Evolutionary conservation across 2,888 invertebrate genomes (phyloP).

Genomic region (Rhagophthalmus giganteus): DNA sequence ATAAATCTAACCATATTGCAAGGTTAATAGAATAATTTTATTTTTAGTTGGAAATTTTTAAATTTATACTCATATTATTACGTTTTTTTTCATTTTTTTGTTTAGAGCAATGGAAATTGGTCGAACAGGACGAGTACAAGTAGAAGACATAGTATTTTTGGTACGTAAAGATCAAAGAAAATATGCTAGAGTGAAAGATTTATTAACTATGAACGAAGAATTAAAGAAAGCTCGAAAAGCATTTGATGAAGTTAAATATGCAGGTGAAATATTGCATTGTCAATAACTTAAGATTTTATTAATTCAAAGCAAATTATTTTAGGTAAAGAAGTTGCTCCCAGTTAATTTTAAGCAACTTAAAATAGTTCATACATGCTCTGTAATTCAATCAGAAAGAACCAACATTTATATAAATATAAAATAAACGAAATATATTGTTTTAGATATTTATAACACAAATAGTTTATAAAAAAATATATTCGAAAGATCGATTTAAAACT

Average conservation of each 20-base stretch:
- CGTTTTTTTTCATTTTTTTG: conserved; percentile 22
- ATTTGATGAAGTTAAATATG: conserved; percentile 98
- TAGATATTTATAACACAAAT: too few species aligned
- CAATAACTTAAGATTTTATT: not conserved
- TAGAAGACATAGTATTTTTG: conserved; percentile 96
- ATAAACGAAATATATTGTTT: too few species aligned
- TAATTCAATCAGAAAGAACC: too few species aligned
- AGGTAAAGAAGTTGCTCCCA: conserved; percentile 25
- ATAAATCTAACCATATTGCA: too few species aligned
- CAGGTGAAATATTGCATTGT: conserved; percentile 65
- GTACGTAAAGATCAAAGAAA: conserved; percentile 96
- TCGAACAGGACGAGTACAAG: conserved; percentile 92
- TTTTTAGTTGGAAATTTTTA: too few species aligned
- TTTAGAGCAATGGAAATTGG: conserved; percentile 94
- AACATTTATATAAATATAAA: too few species aligned
- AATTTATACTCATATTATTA: too few species aligned
- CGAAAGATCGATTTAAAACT: too few species aligned
- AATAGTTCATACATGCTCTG: too few species aligned
- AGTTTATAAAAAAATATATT: too few species aligned
- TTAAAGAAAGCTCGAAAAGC: conserved; percentile 98
- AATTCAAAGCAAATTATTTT: conserved; percentile 7
- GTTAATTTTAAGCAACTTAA: too few species aligned
- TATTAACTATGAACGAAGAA: conserved; percentile 98
- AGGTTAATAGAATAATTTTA: too few species aligned
- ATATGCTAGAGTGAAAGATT: conserved; percentile 95